phyloP scores from a whole-genome alignment of 1,140 invertebrate species.

The Drosophila suzukii region DNA sequence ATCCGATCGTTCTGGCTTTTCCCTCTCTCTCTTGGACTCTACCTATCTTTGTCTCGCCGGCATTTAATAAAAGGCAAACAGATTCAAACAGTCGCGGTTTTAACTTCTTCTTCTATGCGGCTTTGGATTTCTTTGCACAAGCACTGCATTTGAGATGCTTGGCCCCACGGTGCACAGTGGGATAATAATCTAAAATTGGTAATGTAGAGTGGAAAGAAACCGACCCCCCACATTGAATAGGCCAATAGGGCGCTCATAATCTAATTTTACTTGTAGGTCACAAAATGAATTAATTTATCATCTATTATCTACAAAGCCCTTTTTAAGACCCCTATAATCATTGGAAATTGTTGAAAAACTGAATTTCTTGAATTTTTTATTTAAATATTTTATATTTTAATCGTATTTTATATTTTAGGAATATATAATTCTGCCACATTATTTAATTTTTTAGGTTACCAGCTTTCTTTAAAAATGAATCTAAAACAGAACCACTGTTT shows the following conservation, averaged over 20 bases:
- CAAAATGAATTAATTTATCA: too few relatives aligned
- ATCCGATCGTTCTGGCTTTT: conserved; percentile 30
- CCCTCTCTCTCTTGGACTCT: neutral
- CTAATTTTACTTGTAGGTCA: neutral
- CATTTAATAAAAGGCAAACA: conserved; percentile 43
- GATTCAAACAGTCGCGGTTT: conserved; percentile 36
- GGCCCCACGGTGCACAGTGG: conserved; percentile 22
- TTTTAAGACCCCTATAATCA: too few relatives aligned
- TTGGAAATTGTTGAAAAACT: too few relatives aligned
- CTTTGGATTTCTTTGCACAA: conserved; percentile 19
- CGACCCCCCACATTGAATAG: neutral
- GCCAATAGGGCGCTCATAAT: neutral
- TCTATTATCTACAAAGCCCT: too few relatives aligned
- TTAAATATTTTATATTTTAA: too few relatives aligned
- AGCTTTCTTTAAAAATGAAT: neutral
- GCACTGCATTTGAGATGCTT: conserved; percentile 7
- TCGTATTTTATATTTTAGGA: too few relatives aligned
- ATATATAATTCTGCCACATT: too few relatives aligned
- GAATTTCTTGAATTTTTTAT: too few relatives aligned
- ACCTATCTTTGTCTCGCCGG: conserved; percentile 20
- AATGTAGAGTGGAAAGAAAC: neutral
- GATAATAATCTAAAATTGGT: neutral
- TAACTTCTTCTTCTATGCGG: conserved; percentile 38
- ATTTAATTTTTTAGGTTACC: too few relatives aligned
- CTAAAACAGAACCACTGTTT: neutral